Base-by-base conservation (phyloP, 2,888 invertebrate species). In the Tetrapedia diversipes region DNA sequence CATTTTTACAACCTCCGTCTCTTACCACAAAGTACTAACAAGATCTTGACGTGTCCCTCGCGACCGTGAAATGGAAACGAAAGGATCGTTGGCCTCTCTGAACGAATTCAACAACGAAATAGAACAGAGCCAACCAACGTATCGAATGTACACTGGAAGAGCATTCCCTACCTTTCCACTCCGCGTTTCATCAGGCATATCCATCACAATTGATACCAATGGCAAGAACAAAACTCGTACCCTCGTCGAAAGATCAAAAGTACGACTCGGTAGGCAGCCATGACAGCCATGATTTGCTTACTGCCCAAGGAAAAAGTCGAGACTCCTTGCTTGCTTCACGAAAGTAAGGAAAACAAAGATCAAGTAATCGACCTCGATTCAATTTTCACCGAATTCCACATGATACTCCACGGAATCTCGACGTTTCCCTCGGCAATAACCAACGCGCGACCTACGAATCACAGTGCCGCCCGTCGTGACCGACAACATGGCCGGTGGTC, bases 141-240 rank as follows among this genome's bases (percentile, higher is more conserved):
- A 10, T n/a, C 19, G n/a, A 10, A n/a, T 29, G n/a, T 14, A 19
- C 14, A 54, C 19, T 19, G 6, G 11, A 8, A 54, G 24, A 56
- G 16, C 10, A 4, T n/a, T 63, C 63, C 27, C 16, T 8, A n/a
- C 32, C 10, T 57, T 43, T 54, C 47, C 60, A 34, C 11, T 24
- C 6, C 41, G 39, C 45, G 27, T 49, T 24, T 14, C 22, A 51
- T 54, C 2, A 19, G 39, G 19, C 19, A 56, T 60, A 19, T 45
- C 14, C 14, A 7, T 37, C 57, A 56, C 41, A 34, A 60, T 72
- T 51, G 34, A 22, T 69, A 51, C 72, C 63, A 72, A 77, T 76
- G 72, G 72, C 80, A 76, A 80, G 76, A 61, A 63, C 41, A 22
- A n/a, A 45, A 34, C 24, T 43, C 47, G 57, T 43, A 37, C 47